phyloP scores from a whole-genome alignment of 2,888 invertebrate species.

The Caradrina clavipalpis region DNA sequence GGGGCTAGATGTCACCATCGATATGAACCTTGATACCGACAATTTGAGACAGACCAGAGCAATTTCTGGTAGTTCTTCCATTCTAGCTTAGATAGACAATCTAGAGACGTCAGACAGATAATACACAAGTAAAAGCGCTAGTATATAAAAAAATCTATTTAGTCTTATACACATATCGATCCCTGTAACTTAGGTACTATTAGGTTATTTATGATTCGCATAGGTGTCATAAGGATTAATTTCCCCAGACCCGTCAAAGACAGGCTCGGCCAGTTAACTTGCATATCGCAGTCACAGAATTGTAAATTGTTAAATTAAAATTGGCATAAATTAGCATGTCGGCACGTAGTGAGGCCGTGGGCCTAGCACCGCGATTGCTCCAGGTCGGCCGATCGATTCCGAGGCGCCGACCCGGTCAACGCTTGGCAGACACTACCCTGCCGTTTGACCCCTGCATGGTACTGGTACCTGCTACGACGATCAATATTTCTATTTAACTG shows the following conservation, averaged over 20 bases:
- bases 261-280: neutral
- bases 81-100: neutral
- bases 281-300: constrained; percentile 17
- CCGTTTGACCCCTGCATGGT: constrained; percentile 68
- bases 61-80: neutral
- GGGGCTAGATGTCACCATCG: constrained; percentile 31
- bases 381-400: constrained; percentile 77
- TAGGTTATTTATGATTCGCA: neutral
- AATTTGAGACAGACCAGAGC: constrained; percentile 19
- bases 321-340: constrained; percentile 54
- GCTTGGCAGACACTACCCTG: constrained; percentile 63
- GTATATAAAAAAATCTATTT: too few species aligned
- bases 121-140: too few species aligned
- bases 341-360: constrained; percentile 49
- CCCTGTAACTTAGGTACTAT: too few species aligned
- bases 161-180: too few species aligned
- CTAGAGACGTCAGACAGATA: neutral
- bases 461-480: constrained; percentile 54
- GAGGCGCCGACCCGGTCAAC: constrained; percentile 78
- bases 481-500: constrained; percentile 65
- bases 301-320: constrained; percentile 47
- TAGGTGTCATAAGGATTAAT: neutral
- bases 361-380: constrained; percentile 50
- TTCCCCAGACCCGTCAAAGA: neutral
- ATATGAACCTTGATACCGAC: constrained; percentile 12